Evolutionary conservation across 2,113 vertebrate species (phyloP).

Genomic region (Saimiri boliviensis): DNA sequence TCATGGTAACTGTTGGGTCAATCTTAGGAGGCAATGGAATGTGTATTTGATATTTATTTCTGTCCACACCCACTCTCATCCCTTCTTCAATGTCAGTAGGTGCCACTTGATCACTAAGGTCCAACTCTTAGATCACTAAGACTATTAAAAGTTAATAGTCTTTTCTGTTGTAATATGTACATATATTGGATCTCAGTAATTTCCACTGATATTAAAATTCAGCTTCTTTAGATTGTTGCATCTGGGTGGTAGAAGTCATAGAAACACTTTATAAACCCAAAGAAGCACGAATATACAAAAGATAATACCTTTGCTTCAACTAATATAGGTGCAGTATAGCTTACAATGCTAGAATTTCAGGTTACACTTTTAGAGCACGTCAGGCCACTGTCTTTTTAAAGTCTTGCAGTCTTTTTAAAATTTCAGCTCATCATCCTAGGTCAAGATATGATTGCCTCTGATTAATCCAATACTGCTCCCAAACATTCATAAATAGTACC

Average conservation of each 20-base stretch:
- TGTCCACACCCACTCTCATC: too few species aligned
- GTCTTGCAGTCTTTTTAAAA: neutral
- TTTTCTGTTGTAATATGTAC: neutral
- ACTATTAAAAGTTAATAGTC: too few species aligned
- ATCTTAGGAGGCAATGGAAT: too few species aligned
- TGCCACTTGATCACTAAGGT: too few species aligned
- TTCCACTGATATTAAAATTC: conserved; percentile 23
- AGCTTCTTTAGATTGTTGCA: conserved; percentile 11
- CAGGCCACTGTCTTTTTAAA: too few species aligned
- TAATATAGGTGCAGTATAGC: neutral
- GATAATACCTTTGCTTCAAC: neutral
- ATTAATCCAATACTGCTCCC: neutral
- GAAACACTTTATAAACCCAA: neutral
- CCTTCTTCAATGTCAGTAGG: too few species aligned
- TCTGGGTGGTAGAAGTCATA: neutral
- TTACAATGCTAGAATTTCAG: neutral
- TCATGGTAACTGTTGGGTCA: too few species aligned
- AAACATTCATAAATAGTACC: neutral
- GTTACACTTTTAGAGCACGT: neutral
- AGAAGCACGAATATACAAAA: neutral
- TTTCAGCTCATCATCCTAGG: neutral
- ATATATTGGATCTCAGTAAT: neutral
- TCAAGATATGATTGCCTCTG: neutral
- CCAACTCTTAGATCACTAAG: too few species aligned
- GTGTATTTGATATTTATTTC: too few species aligned